Conservation (phyloP, 2,797 vertebrate species). For the Otolemur crassicaudatus region DNA sequence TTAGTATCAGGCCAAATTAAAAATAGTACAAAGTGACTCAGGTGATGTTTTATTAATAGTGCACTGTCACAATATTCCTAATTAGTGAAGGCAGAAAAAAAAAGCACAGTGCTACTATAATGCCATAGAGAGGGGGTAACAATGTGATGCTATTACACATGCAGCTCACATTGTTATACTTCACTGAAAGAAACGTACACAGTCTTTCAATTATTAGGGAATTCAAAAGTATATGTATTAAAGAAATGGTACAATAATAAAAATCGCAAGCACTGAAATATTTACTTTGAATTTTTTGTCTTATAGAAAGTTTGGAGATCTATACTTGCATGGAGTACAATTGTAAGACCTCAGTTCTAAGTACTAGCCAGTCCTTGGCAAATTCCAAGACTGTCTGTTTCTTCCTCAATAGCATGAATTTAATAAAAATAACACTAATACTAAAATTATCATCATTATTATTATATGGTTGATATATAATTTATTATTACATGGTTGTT, state of each 20-base stretch:
- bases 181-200: slow-evolving; percentile 60
- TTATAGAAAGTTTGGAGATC: slow-evolving; percentile 9
- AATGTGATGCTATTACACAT: slow-evolving; percentile 80
- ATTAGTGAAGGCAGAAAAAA: slow-evolving; percentile 82
- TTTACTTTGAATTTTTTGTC: slow-evolving; percentile 20
- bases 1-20: slow-evolving; percentile 77
- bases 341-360: background rate
- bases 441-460: background rate
- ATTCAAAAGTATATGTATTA: slow-evolving; percentile 53
- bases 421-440: background rate
- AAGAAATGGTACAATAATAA: slow-evolving; percentile 68
- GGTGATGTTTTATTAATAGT: slow-evolving; percentile 84
- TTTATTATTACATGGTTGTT: background rate
- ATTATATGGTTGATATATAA: background rate
- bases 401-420: background rate
- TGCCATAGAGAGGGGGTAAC: background rate
- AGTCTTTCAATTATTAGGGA: slow-evolving; percentile 48
- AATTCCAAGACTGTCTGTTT: slow-evolving; percentile 32
- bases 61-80: slow-evolving; percentile 86
- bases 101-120: slow-evolving; percentile 83
- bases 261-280: slow-evolving; percentile 66
- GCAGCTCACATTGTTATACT: slow-evolving; percentile 53
- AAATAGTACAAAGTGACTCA: slow-evolving; percentile 78
- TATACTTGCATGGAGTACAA: background rate
- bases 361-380: background rate